These are phyloP conservation scores for Sorex araneus DNA, from an alignment of 2,113 vertebrate species.

Conservation along the genomic window DNA sequence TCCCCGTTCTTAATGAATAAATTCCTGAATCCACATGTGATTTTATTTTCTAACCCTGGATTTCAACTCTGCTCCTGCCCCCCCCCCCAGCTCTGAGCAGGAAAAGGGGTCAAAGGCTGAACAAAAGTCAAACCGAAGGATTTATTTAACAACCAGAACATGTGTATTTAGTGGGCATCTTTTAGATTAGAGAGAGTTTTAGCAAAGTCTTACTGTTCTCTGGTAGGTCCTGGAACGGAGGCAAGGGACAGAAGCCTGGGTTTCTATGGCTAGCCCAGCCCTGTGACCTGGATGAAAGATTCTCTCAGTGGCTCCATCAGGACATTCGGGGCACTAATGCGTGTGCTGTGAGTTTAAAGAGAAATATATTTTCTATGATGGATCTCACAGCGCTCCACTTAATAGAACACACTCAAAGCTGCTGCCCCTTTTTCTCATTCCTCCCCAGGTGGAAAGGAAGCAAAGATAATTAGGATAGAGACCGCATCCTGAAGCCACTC, in stretches of 20 bases:
- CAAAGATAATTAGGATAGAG: not conserved
- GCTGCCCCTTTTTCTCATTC: not conserved
- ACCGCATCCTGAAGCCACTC: not conserved
- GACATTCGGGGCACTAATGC: not conserved
- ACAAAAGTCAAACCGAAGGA: not conserved
- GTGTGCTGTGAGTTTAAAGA: not conserved
- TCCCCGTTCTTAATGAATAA: slow-evolving; percentile 60
- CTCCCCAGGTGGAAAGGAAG: not conserved
- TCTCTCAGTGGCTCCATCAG: not conserved
- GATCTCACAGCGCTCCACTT: not conserved
- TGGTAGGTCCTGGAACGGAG: not conserved
- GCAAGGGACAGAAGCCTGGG: not conserved
- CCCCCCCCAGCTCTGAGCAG: not conserved
- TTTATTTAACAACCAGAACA: not conserved
- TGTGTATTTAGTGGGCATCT: not conserved
- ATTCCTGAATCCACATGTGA: slow-evolving; percentile 38
- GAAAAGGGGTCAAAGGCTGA: not conserved
- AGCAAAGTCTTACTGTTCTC: not conserved
- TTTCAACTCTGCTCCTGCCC: not conserved
- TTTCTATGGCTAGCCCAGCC: not conserved
- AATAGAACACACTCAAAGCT: not conserved
- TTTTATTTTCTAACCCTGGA: not conserved
- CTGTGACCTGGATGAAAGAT: not conserved
- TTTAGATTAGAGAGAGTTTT: slow-evolving; percentile 25
- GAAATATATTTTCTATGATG: not conserved